Conservation (phyloP, 2,888 invertebrate species). For the Arctia plantaginis region DNA sequence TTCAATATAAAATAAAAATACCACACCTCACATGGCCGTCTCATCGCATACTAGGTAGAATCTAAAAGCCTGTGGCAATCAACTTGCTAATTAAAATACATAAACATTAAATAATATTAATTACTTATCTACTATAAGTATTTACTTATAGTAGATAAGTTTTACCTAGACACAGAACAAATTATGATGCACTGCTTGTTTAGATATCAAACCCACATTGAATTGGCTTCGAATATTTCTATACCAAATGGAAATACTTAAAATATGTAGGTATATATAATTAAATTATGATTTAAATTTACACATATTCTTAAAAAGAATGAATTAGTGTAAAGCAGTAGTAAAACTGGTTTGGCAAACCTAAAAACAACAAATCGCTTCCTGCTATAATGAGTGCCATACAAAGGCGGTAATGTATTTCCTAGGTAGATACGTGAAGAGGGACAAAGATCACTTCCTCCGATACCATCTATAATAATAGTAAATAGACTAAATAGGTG, state of each 20-base stretch:
- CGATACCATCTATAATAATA: conserved; percentile 59
- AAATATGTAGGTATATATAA: not conserved
- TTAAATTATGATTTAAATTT: not conserved
- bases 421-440: conserved; percentile 56
- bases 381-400: conserved; percentile 22
- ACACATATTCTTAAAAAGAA: not conserved
- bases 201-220: not conserved
- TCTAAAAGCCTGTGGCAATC: not conserved
- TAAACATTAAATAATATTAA: too few species aligned
- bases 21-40: not conserved
- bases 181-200: not conserved
- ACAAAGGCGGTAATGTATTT: conserved; percentile 45
- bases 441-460: conserved; percentile 63
- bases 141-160: not conserved
- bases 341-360: not conserved
- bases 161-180: not conserved
- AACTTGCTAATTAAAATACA: not conserved
- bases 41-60: not conserved
- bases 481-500: conserved; percentile 38
- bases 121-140: not conserved
- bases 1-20: too few species aligned
- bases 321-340: not conserved
- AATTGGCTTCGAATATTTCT: not conserved
- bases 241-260: not conserved
- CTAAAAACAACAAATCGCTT: conserved; percentile 24